Evolutionary conservation across 1,140 invertebrate species (phyloP).

Genomic region (Aporrectodea caliginosa): DNA sequence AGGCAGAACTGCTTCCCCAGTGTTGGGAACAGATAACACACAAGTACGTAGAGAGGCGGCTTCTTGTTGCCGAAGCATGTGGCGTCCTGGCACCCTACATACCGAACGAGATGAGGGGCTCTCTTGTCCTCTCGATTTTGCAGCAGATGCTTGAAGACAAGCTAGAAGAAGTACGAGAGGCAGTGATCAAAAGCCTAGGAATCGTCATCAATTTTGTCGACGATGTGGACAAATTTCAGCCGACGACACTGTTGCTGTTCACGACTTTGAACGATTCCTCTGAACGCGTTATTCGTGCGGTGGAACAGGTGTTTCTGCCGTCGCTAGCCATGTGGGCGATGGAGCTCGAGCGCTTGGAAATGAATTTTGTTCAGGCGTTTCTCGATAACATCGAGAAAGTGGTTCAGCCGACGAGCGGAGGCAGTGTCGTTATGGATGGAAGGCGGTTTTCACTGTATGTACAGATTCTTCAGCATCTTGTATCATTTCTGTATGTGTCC

Average conservation of each 20-base stretch:
- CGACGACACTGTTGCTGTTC: conserved; percentile 60
- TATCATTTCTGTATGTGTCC: conserved; percentile 50
- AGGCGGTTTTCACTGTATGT: conserved; percentile 43
- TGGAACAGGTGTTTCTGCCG: conserved; percentile 51
- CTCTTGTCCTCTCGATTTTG: conserved; percentile 69
- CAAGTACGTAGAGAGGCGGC: conserved; percentile 67
- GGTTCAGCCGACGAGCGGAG: conserved; percentile 44
- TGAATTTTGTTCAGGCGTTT: conserved; percentile 48
- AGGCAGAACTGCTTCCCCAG: conserved; percentile 69
- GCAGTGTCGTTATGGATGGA: conserved; percentile 20
- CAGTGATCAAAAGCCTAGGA: conserved; percentile 65
- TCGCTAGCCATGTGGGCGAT: conserved; percentile 65
- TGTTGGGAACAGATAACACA: conserved; percentile 75
- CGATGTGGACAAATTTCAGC: conserved; percentile 67
- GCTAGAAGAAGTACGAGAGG: conserved; percentile 64
- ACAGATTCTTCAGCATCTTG: conserved; percentile 42
- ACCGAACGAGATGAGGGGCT: conserved; percentile 66
- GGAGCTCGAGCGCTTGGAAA: conserved; percentile 58
- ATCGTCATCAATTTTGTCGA: conserved; percentile 65
- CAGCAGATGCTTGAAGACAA: conserved; percentile 72
- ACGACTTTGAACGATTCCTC: conserved; percentile 60
- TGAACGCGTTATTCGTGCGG: conserved; percentile 38
- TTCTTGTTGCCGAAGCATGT: conserved; percentile 71
- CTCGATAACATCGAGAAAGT: conserved; percentile 50
- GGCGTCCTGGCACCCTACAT: conserved; percentile 69